Percentiles rank a stretch among this genome's conserved stretches.
Evolutionary conservation across 1,140 invertebrate species (phyloP).

Genomic region (Monochamus saltuarius): DNA sequence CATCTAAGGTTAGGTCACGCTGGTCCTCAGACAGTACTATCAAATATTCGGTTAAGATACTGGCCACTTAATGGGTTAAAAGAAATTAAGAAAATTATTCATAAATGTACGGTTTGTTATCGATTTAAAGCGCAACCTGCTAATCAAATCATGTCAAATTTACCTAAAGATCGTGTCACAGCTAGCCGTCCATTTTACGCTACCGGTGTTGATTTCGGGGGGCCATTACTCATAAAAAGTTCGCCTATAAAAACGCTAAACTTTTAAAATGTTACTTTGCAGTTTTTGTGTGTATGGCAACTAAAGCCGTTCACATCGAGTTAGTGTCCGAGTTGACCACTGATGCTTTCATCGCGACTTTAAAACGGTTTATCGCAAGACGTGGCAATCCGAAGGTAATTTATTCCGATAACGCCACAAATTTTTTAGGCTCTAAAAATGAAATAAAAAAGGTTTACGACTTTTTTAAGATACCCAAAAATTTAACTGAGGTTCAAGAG

Average conservation of each 20-base stretch:
- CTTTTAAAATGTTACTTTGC: conserved; percentile 47
- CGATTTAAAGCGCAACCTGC: conserved; percentile 13
- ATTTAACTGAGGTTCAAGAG: conserved; percentile 7
- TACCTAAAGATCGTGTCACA: conserved; percentile 14
- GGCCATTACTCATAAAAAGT: conserved; percentile 21
- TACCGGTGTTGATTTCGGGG: conserved; percentile 26
- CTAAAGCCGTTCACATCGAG: conserved; percentile 53
- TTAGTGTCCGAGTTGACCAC: conserved; percentile 45
- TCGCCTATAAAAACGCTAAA: conserved; percentile 13
- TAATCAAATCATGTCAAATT: conserved; percentile 24
- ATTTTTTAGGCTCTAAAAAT: not conserved
- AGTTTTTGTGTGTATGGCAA: conserved; percentile 48
- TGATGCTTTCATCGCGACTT: conserved; percentile 46
- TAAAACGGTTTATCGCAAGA: conserved; percentile 51
- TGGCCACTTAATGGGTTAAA: conserved; percentile 15
- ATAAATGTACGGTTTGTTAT: conserved; percentile 14
- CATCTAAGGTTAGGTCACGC: conserved; percentile 14
- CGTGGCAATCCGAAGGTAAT: conserved; percentile 31
- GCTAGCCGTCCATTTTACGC: conserved; percentile 8
- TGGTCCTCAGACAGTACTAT: conserved; percentile 16
- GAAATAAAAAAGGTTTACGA: conserved; percentile 9
- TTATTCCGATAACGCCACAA: conserved; percentile 1
- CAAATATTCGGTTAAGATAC: conserved; percentile 17
- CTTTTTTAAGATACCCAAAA: conserved; percentile 6
- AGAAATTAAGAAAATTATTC: conserved; percentile 16